These are phyloP conservation scores for Pectinophora gossypiella DNA, from an alignment of 1,140 invertebrate species.

Conservation along the genomic window DNA sequence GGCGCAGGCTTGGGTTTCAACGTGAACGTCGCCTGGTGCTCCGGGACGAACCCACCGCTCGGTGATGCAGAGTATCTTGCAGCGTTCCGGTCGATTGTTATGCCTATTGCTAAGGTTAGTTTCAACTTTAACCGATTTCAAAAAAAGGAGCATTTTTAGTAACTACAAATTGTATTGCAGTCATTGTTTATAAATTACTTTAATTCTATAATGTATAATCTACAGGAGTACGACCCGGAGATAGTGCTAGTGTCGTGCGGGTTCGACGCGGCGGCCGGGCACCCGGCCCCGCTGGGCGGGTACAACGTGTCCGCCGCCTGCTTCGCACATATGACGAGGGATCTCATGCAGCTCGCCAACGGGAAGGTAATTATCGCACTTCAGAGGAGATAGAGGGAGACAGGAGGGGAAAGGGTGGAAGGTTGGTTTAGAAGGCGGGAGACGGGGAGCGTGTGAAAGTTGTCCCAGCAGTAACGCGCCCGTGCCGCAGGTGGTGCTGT, in stretches of 20 bases:
- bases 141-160: neutral
- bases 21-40: constrained; percentile 98
- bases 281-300: constrained; percentile 95
- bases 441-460: too few relatives aligned
- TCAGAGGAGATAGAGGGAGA: too few relatives aligned
- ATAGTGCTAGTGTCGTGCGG: constrained; percentile 97
- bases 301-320: constrained; percentile 95
- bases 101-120: constrained; percentile 88
- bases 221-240: constrained; percentile 93
- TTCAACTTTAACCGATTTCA: neutral
- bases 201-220: neutral
- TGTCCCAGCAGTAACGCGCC: neutral
- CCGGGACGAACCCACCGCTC: constrained; percentile 92
- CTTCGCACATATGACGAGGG: constrained; percentile 97
- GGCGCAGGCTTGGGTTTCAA: constrained; percentile 96
- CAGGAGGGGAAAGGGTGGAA: too few relatives aligned
- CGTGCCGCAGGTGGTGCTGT: constrained; percentile 80
- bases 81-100: constrained; percentile 94
- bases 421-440: too few relatives aligned
- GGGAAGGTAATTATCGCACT: constrained; percentile 80
- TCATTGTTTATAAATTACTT: neutral
- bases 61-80: constrained; percentile 98
- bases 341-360: constrained; percentile 92
- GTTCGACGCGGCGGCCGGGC: constrained; percentile 97
- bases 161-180: too few relatives aligned